Evolutionary conservation across 2,797 vertebrate genomes (phyloP).

Genomic region (Sitta carolinensis): DNA sequence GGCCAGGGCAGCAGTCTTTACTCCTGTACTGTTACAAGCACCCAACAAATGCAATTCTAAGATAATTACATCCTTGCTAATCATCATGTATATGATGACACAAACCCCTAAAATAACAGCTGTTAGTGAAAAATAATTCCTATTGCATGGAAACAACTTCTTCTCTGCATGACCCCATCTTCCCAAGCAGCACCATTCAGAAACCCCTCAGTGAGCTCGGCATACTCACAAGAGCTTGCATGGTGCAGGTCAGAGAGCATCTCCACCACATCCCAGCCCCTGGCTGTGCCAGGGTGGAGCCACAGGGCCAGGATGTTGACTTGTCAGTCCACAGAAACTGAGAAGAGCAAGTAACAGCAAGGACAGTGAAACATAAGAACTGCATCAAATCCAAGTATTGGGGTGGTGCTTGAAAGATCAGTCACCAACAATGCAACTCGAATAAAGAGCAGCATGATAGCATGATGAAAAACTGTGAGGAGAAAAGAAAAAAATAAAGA

Average conservation of each 20-base stretch:
- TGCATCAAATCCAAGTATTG: neutral
- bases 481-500: neutral
- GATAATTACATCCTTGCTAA: neutral
- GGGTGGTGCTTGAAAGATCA: neutral
- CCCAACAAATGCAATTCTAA: neutral
- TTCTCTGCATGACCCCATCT: neutral
- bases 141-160: neutral
- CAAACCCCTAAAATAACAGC: neutral
- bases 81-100: neutral
- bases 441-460: neutral
- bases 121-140: neutral
- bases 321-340: neutral
- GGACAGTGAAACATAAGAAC: neutral
- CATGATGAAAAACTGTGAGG: fast-evolving
- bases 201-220: neutral
- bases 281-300: neutral
- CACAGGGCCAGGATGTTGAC: neutral
- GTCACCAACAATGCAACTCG: fast-evolving
- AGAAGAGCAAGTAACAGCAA: neutral
- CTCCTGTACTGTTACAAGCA: neutral
- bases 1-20: neutral
- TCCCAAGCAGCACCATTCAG: neutral
- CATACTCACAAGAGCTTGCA: neutral
- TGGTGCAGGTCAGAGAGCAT: neutral
- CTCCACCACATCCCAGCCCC: neutral